These are phyloP conservation scores for Deroplatys truncata DNA, from an alignment of 2,888 invertebrate species.

Conservation along the genomic window DNA sequence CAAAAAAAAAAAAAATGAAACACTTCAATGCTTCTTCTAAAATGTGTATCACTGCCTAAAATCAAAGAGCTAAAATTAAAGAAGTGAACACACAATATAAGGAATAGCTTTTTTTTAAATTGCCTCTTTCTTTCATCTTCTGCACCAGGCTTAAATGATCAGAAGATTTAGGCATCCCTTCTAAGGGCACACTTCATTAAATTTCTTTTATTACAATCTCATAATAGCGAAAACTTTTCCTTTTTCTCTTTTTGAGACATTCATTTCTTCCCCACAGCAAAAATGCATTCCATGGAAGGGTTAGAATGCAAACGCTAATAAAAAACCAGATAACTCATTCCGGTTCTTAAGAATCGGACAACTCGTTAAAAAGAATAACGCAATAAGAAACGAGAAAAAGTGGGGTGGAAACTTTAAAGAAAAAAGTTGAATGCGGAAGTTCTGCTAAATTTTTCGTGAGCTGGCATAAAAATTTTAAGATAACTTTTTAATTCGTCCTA, in stretches of 20 bases:
- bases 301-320: neutral
- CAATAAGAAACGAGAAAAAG: neutral
- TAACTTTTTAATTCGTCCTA: neutral
- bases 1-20: too few relatives aligned
- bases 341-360: constrained; percentile 2
- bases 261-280: neutral
- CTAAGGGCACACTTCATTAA: neutral
- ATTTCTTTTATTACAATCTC: neutral
- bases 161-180: neutral
- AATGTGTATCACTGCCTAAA: too few relatives aligned
- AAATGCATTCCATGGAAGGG: neutral
- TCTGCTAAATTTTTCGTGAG: neutral
- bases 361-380: constrained; percentile 9
- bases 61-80: too few relatives aligned
- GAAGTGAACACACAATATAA: too few relatives aligned
- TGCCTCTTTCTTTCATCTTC: neutral
- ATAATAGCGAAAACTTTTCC: neutral
- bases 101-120: too few relatives aligned
- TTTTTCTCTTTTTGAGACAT: neutral
- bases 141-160: neutral
- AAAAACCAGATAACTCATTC: neutral
- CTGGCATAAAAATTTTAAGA: neutral
- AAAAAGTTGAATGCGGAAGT: neutral
- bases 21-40: too few relatives aligned
- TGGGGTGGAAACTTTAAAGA: neutral